Evolutionary conservation across 2,113 vertebrate species (phyloP), one percentile per base, ranked within the genome.

Genomic region (Helogale parvula): DNA sequence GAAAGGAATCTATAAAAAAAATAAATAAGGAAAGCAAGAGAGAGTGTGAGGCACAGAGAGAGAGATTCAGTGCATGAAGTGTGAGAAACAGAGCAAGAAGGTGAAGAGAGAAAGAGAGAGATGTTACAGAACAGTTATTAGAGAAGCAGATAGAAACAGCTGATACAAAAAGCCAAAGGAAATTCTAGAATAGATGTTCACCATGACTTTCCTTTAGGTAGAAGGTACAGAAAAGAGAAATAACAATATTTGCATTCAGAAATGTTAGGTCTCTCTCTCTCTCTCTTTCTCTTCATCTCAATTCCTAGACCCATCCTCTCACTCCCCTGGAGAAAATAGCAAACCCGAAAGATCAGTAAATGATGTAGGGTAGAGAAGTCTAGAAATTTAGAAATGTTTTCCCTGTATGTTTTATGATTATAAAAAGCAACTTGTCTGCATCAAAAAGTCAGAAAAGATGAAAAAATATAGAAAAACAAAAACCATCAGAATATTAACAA

Each of bases 101-200:
- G 98, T 98, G 82, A 96, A 87, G 82, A 96, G 87, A 90, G 76
- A 97, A 95, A 95, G 96, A 97, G 12, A 95, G 50, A 33, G 0
- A 35, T 3, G n/a, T 1, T 57, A 2, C 10, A 25, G 89, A 95
- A 80, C 15, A 98, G 79, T 80, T 97, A 96, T 29, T 85, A 95
- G 69, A 97, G 89, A 96, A 96, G 82, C 88, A 97, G 96, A 97
- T 96, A 97, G 94, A 96, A 93, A 31, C 52, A 96, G 89, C 45
- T 90, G 94, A 98, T 97, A 88, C 88, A 68, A 93, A 98, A 98
- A 96, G 65, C 66, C 98, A 71, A 98, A 93, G 68, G 63, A 76
- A 97, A 93, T 47, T 91, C 68, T 90, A 57, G 91, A 96, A 90
- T 11, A 57, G 5, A 57, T 50, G 57, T 41, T 35, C 15, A 86